These are phyloP conservation scores for Hoplias malabaricus DNA, from an alignment of 2,113 vertebrate species.

Conservation along the genomic window DNA sequence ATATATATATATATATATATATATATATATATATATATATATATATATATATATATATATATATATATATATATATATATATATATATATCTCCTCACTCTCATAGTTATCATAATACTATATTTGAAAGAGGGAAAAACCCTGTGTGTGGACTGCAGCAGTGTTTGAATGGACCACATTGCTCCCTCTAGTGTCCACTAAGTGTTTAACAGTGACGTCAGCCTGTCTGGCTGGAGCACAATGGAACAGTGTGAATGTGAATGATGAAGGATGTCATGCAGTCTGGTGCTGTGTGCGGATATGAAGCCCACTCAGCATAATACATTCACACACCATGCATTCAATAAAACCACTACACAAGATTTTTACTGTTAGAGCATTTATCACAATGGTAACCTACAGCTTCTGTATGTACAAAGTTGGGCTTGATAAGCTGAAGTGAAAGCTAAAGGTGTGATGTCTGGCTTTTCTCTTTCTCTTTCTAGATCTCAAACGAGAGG, in stretches of 20 bases:
- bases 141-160: not conserved
- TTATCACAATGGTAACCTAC: not conserved
- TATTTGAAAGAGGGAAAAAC: not conserved
- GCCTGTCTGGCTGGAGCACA: conserved; percentile 36
- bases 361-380: not conserved
- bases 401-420: not conserved
- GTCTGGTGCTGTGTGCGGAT: not conserved
- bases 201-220: conserved; percentile 27
- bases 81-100: too few species aligned
- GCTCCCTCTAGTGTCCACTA: conserved; percentile 22
- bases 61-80: too few species aligned
- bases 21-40: too few species aligned
- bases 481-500: conserved; percentile 96
- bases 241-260: conserved; percentile 9
- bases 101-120: too few species aligned
- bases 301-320: not conserved
- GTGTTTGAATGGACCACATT: not conserved
- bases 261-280: conserved; percentile 7
- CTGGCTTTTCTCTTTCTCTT: not conserved
- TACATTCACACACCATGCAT: conserved; percentile 75
- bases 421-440: not conserved
- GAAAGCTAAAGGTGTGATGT: conserved; percentile 80
- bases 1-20: too few species aligned
- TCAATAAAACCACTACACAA: not conserved
- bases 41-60: too few species aligned